Base-by-base conservation (phyloP, 2,888 invertebrate species). In the Baronia brevicornis region DNA sequence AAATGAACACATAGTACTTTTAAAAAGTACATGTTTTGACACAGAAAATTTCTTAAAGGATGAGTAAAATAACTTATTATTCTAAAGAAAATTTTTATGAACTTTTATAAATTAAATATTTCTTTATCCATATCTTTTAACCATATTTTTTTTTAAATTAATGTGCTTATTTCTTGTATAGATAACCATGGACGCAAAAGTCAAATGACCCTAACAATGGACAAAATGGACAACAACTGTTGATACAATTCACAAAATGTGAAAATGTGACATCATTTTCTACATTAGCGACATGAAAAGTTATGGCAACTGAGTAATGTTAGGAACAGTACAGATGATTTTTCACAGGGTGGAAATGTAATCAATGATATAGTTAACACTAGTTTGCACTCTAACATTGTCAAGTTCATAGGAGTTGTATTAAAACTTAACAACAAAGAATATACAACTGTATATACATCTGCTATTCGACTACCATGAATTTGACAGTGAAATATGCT, bases 291-390 rank as follows among this genome's bases (percentile, higher is more conserved):
- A 65, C 63, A 69, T 70, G 64, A 67, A 66, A 59, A 65, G 63
- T 61, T 57, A 46, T 51, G 50, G 46, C 52, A 45, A 66, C 62
- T 66, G 53, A 68, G 62, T 70, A 65, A 66, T 73, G 70, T 72
- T 67, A 65, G 30, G 60, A 56, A 60, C 58, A 45, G 41, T 54
- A 55, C 55, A 52, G 63, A 63, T 62, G 64, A 56, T 60, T 55
- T 54, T 58, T 55, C 63, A 59, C 69, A 63, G 66, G 78, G 80
- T 80, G 74, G 80, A 78, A 80, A 82, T 79, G 82, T 80, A 82
- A 82, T 78, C 80, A 73, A 67, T 69, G 65, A 70, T 64, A 72
- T 66, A 78, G 74, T 78, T 73, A 54, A 60, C 64, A 68, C 58
- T 50, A 60, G 41, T 44, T 45, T 39, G 39, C 44, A 45, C 50